These are phyloP conservation scores for Pomatostomus ruficeps DNA, from an alignment of 2,113 vertebrate genomes.

Conservation along the genomic window DNA sequence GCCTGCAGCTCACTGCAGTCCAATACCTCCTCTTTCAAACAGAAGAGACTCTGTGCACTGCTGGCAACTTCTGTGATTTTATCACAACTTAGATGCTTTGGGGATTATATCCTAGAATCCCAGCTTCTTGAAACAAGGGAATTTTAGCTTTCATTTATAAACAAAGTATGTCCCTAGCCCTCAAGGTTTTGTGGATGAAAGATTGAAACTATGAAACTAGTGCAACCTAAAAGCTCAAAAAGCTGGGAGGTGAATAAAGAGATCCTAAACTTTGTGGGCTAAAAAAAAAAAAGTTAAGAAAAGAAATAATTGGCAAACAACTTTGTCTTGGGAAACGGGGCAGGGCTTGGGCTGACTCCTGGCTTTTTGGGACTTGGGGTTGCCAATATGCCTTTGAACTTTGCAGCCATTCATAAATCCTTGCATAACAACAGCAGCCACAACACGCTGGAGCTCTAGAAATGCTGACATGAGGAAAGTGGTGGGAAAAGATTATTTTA, in stretches of 20 bases:
- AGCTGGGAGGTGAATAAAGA: background rate
- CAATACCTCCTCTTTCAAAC: background rate
- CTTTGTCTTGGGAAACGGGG: background rate
- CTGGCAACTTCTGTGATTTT: conserved; percentile 3
- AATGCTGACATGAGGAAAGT: conserved; percentile 42
- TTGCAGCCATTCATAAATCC: background rate
- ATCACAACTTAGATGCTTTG: background rate
- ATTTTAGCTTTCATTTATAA: conserved; percentile 39
- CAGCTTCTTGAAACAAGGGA: background rate
- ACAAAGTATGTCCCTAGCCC: background rate
- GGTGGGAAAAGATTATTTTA: conserved; percentile 39
- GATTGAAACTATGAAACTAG: background rate
- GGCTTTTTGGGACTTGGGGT: background rate
- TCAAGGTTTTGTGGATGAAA: conserved; percentile 25
- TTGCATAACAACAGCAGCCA: background rate
- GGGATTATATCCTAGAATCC: background rate
- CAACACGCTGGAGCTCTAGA: background rate
- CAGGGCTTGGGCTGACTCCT: conserved; percentile 17
- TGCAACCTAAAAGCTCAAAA: background rate
- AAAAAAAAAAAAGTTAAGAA: background rate
- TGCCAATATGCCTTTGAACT: conserved; percentile 46
- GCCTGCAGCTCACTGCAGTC: background rate
- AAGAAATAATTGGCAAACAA: background rate
- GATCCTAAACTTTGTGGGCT: background rate
- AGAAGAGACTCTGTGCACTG: background rate